Evolutionary conservation across 2,888 invertebrate species (phyloP), one percentile per base, ranked within the genome.

Genomic region (Punctoribates punctum): DNA sequence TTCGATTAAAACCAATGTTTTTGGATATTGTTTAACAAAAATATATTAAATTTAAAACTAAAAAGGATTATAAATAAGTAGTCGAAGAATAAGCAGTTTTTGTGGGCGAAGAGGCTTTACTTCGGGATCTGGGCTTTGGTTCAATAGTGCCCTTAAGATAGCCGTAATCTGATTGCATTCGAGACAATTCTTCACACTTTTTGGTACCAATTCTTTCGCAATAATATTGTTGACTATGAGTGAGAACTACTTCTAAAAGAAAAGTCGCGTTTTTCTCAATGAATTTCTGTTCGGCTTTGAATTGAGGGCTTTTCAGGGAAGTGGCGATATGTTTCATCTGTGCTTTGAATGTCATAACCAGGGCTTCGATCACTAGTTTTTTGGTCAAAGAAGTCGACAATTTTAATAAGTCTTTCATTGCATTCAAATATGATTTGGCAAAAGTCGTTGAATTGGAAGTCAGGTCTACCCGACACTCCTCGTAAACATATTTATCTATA

Each of bases 391-490:
- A 77, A 4, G 78, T 91, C 78, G 89, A 88, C 78, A 94, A 86
- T 81, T 89, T 88, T 80, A 93, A 84, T 80, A 93, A 90, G 82
- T 93, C 90, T 80, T 91, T 90, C 79, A 92, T 86, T 78, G 93
- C 86, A 29, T 88, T 88, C 62, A 92, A 85, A 81, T 90, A 90
- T 5, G 90, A 87, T 84, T 90, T 91, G 8, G 90, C 89, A 84
- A 94, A 94, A 82, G 90, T 89, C 79, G 92, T 86, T 6, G 91
- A 92, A 84, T 92, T 93, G 81, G 88, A 88, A 0, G 93, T 93
- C 81, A 94, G 85, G 79, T 90, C 88, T 73, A 93, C 86, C 89
- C 90, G 91, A 80, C 86, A 87, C 77, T 88, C 89, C 79, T 88
- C 89, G 85, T 85, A 89, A 74, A 90, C 86, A 83, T 87, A 90